Evolutionary conservation across 2,888 invertebrate genomes (phyloP), one percentile per base, ranked within the genome.

Genomic region (Chorisops tibialis): DNA sequence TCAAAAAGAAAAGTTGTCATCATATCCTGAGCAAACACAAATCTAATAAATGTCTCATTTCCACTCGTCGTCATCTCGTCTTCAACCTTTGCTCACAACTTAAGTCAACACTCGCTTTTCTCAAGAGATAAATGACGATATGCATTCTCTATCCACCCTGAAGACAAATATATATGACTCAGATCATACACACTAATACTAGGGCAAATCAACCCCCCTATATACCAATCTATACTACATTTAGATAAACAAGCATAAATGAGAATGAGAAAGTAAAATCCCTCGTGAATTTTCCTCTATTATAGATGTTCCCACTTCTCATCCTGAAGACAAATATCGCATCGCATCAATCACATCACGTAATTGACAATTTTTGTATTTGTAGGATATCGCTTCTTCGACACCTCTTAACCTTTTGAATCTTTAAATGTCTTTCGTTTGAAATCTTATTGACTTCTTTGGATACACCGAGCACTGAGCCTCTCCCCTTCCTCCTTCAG

Each of bases 1-100:
- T 18, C 16, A 19, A n/a, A 39, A 39, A 4, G 39, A 54, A 39
- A 54, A 14, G 18, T n/a, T 41, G 35, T 24, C 30, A 24, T 35
- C 24, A 6, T 56, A 49, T 51, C 59, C 59, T 63, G 39, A 58
- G 59, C 50, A 65, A 65, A 65, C 63, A 65, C 43, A 65, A 63
- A 65, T 65, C 65, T 63, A 65, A 65, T 65, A 65, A 65, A 65
- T 58, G 63, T 65, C 65, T 63, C 50, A 60, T 63, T 60, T 63
- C 60, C 37, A 45, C 49, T 63, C 24, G 39, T 60, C 21, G 19
- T 22, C 22, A 39, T 54, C 16, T 14, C 22, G n/a, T n/a, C n/a
- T n/a, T n/a, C 52, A 12, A 22, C 39, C 7, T 54, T 39, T 54
- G 19, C 22, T 21, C 22, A 54, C 39, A 24, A 54, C 41, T 54